phyloP scores from a whole-genome alignment of 2,113 vertebrate genomes.

The Sceloporus undulatus region DNA sequence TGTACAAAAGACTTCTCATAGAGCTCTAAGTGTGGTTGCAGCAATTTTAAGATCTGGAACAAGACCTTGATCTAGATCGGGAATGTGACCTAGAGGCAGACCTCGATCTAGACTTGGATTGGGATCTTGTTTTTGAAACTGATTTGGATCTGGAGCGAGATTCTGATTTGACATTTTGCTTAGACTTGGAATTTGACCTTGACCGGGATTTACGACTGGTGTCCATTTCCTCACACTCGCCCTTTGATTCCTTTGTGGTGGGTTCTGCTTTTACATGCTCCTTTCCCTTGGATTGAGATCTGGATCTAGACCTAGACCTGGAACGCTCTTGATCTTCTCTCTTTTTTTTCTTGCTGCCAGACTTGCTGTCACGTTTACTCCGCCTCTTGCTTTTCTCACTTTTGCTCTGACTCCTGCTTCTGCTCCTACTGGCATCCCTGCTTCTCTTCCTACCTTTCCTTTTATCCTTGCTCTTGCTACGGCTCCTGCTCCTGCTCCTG shows the following conservation, averaged over 20 bases:
- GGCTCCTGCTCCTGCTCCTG: conserved; percentile 58
- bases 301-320: conserved; percentile 69
- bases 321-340: conserved; percentile 81
- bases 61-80: conserved; percentile 78
- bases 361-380: conserved; percentile 86
- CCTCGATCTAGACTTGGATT: conserved; percentile 82
- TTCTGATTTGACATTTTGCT: conserved; percentile 77
- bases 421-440: conserved; percentile 74
- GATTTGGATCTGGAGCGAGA: conserved; percentile 84
- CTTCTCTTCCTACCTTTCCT: conserved; percentile 82
- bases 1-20: conserved; percentile 78
- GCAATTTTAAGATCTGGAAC: conserved; percentile 84
- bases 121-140: conserved; percentile 78
- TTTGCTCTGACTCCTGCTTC: conserved; percentile 79
- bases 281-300: conserved; percentile 74
- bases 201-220: conserved; percentile 64
- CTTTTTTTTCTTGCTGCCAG: conserved; percentile 86
- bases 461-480: conserved; percentile 78
- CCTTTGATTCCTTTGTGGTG: conserved; percentile 68
- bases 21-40: conserved; percentile 56
- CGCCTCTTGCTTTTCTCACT: conserved; percentile 86
- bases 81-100: conserved; percentile 81
- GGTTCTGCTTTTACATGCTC: conserved; percentile 69
- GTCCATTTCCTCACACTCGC: conserved; percentile 60
- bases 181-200: conserved; percentile 81